Evolutionary conservation across 2,797 vertebrate species (phyloP), one percentile per base, ranked within the genome.

Genomic region (Megaceryle alcyon): DNA sequence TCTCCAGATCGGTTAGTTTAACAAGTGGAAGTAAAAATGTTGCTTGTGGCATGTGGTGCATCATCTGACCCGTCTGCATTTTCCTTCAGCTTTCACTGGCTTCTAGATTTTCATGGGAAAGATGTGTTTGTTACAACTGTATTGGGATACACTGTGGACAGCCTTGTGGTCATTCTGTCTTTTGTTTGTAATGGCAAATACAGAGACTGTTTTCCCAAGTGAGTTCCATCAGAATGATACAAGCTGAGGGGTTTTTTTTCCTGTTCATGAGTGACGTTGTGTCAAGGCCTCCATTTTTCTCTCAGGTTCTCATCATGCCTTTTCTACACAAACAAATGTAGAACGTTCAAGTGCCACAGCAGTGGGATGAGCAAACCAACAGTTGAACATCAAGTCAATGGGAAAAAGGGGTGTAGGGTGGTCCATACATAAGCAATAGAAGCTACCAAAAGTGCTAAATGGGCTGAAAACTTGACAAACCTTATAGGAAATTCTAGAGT

Each of bases 241-340:
- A 54, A 21, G 12, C 29, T 57, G 66, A 28, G 37, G 41, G 3
- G 1, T 64, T 21, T 57, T 57, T 66, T 26, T 14, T 41, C 20
- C 11, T 31, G 6, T 63, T 71, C 12, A 10, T 23, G 17, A 21
- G 9, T 43, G 53, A 41, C 1, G 0, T 10, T 0, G 0, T 33
- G 41, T 33, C 44, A 59, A 26, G 14, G 14, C 31, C 9, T 5
- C 28, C 35, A 28, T 33, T 25, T 70, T 90, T 85, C 57, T 57
- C 16, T 70, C 14, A 31, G 31, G 14, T 75, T 88, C 37, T 71
- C 81, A 25, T 41, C 9, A 3, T 29, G 20, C 29, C n/a, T 73
- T 80, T 35, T 33, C 22, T 79, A 7, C 37, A 25, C 11, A 57
- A 25, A 56, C 54, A 23, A 21, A 26, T 13, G 23, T 12, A 57